Base-by-base conservation (phyloP, 2,797 vertebrate species). In the Notolepis coatsorum region DNA sequence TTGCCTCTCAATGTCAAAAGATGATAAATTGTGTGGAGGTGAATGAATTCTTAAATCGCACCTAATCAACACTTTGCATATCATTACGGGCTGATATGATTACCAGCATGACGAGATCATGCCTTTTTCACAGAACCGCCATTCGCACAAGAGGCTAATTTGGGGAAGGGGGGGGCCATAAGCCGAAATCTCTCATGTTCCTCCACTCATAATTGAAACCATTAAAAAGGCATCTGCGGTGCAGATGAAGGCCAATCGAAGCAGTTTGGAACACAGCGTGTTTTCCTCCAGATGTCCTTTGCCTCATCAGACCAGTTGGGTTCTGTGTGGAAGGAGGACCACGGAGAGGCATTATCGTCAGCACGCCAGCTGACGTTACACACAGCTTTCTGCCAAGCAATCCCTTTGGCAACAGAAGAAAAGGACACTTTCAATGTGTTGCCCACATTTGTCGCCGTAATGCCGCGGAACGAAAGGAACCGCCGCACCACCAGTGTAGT, bases 181-280 rank as follows among this genome's bases (percentile, higher is more conserved):
- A 27, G 15, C 6, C 2, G 31, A 65, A 62, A 37, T 71, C 15
- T 66, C 64, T 64, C 60, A 63, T 70, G 25, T 60, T 70, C 46
- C 50, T 38, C 13, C 28, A 31, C n/a, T 51, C 31, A 17, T 68
- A 71, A 78, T 47, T 75, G 60, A 76, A 70, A 79, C 31, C 21
- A 65, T 67, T 63, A 37, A 77, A 77, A 77, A 47, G 51, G 58
- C 77, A 84, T 80, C 70, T 86, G 78, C 58, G 38, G 33, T 6
- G 54, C 10, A n/a, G 71, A 85, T 85, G 70, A 73, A 30, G 30
- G 43, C 38, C 52, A 56, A 79, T 73, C 56, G 61, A 72, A 54
- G 49, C 61, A 38, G 43, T 25, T 57, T 21, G 28, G 35, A 58
- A 42, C 20, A 15, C 45, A 53, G 15, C n/a, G n/a, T 13, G 3